These are phyloP conservation scores for Agrochola macilenta DNA, from an alignment of 2,888 invertebrate species.

Conservation along the genomic window DNA sequence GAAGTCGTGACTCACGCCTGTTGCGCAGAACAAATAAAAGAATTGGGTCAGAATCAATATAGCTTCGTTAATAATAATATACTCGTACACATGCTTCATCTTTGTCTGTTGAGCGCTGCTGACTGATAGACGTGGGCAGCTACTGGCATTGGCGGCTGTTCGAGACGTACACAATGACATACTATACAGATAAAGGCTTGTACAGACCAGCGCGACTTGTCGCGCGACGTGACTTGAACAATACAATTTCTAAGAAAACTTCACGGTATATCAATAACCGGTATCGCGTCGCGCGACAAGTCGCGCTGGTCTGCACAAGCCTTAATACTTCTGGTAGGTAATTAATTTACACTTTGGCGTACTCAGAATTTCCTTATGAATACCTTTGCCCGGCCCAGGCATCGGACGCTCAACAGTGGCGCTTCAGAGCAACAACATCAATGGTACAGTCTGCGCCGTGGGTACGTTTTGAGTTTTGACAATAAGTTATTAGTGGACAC, in stretches of 20 bases:
- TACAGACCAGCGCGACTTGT: no score
- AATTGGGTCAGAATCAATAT: slow-evolving; percentile 50
- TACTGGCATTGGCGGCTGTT: not conserved
- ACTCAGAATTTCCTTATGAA: not conserved
- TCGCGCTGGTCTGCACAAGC: no score
- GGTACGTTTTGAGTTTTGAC: not conserved
- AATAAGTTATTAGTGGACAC: not conserved
- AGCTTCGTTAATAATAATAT: slow-evolving; percentile 29
- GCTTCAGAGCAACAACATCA: not conserved
- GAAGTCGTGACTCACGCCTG: no score
- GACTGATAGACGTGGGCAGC: no score
- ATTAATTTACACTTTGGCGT: not conserved
- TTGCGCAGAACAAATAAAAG: no score
- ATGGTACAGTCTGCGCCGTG: not conserved
- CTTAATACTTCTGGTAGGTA: not conserved
- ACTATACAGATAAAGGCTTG: no score
- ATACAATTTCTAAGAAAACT: no score
- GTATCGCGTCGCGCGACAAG: no score
- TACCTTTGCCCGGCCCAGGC: not conserved
- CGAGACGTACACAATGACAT: not conserved
- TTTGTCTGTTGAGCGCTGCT: not conserved
- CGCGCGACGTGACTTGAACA: no score
- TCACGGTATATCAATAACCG: no score
- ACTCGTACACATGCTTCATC: not conserved
- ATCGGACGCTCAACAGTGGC: not conserved